Percentiles rank a stretch among this genome's conserved stretches.
Evolutionary conservation across 2,113 vertebrate species (phyloP).

Genomic region (Toxotes jaculatrix): DNA sequence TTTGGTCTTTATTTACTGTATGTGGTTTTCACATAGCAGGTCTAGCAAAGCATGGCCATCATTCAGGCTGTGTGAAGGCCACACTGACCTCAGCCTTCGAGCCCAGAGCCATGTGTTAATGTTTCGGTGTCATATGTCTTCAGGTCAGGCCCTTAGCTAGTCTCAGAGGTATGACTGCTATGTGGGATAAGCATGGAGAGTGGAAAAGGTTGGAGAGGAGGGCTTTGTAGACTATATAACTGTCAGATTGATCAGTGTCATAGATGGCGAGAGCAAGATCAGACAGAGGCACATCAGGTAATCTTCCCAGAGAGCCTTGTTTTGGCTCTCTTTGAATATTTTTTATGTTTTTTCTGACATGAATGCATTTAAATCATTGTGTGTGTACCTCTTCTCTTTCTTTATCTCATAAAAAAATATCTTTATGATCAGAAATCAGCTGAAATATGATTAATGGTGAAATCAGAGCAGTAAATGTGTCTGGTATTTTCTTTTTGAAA

Average conservation of each 20-base stretch:
- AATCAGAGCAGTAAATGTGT: constrained; percentile 6
- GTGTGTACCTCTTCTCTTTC: neutral
- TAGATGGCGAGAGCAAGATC: constrained; percentile 11
- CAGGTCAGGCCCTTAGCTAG: constrained; percentile 56
- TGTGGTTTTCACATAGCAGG: neutral
- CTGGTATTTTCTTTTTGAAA: too few species aligned
- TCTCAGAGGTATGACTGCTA: constrained; percentile 63
- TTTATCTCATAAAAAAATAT: neutral
- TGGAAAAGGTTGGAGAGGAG: constrained; percentile 7
- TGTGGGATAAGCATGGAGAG: constrained; percentile 37
- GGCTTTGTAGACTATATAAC: constrained; percentile 35
- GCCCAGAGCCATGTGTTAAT: constrained; percentile 62
- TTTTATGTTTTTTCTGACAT: too few species aligned
- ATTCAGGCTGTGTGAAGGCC: constrained; percentile 41
- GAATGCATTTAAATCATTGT: neutral
- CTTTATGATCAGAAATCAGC: constrained; percentile 16
- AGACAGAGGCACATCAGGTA: neutral
- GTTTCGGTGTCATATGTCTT: constrained; percentile 69
- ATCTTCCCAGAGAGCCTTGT: neutral
- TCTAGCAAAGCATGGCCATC: constrained; percentile 23
- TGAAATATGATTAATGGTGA: constrained; percentile 5
- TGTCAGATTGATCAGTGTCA: constrained; percentile 57
- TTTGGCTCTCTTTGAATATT: neutral
- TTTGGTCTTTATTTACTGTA: neutral
- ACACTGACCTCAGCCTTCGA: constrained; percentile 46